Base-by-base conservation (phyloP, 1,140 invertebrate species). In the Drosophila mojavensis region DNA sequence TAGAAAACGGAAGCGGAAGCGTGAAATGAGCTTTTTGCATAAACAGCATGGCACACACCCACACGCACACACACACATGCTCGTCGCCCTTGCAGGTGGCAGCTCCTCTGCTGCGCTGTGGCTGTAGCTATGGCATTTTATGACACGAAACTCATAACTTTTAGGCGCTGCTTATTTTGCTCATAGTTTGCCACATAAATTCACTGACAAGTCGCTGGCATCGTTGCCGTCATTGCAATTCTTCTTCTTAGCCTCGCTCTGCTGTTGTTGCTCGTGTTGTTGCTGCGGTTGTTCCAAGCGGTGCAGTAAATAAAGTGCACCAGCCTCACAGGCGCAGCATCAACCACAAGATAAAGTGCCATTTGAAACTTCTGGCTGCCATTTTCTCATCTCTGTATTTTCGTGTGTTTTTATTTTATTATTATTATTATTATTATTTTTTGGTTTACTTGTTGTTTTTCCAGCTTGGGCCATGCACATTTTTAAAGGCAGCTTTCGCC, bases 1-100 rank as follows among this genome's bases (percentile, higher is more conserved):
- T 80, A 79, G 77, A 73, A 89, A 89, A 50, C 84, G 84, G 84
- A 88, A 89, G 75, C 84, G 84, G 84, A 89, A 89, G 85, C 84
- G 78, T 89, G 84, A 89, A 89, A 89, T 89, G 84, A 89, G 84
- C 84, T 89, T 79, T 78, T 74, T 84, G 85, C 84, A 89, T 89
- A 89, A 89, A 89, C 84, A 89, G 82, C 69, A 54, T 55, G 55
- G 48, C 30, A 58, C 33, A 59, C 66, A 17, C 45, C 62, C 39
- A 58, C 55, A 55, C 43, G 45, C 41, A 58, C 53, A 64, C 50
- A 64, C 56, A 70, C 59, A 60, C 36, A 67, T 59, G 51, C 43
- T 51, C 36, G 11, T 51, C 65, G 54, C 64, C 64, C 60, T 79
- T 83, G 83, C 83, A 86, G 79, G 79, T 83, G 83, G 71, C 69